Base-by-base conservation (phyloP, 2,888 invertebrate species). In the Sesamia inferens region DNA sequence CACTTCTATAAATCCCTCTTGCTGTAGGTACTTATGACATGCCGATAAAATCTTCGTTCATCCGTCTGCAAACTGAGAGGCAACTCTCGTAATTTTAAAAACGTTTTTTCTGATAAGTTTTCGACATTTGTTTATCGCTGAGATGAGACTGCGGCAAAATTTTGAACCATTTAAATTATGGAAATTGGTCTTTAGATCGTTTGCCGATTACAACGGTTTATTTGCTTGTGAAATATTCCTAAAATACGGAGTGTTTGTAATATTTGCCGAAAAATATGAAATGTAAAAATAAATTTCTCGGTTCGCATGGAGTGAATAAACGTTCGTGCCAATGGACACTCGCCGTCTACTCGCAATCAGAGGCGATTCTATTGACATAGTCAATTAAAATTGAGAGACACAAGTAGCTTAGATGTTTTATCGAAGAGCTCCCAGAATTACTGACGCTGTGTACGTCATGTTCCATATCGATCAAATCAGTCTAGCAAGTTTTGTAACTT, bases 301-400 rank as follows among this genome's bases (percentile, higher is more conserved):
- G n/a, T 31, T 19, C 16, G 42, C 65, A 55, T 58, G 8, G 16
- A 70, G 14, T 54, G 47, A 22, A 16, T 8, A 31, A 31, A 57
- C 11, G 66, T 59, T 51, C 24, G 57, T 82, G 66, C 51, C 51
- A 67, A 59, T 65, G 42, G 48, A 22, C 58, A 68, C 31, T 65
- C 59, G n/a, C 64, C 64, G 58, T 19, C 67, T 61, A 48, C 61
- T 54, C 47, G 66, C 67, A 72, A 68, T 78, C 11, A 65, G 19
- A 24, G 54, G 42, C 19, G 58, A 68, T 78, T 83, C 48, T 83
- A 71, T 78, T 71, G 66, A 71, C 70, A 44, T 64, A 78, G 82
- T 70, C 61, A 73, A 74, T 81, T 70, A 57, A 44, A 42, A 65
- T 59, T 70, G 68, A 48, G 61, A 58, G 65, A 69, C 59, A 65